Conservation (phyloP, 2,888 invertebrate species). For the Ophion obscuratus region DNA sequence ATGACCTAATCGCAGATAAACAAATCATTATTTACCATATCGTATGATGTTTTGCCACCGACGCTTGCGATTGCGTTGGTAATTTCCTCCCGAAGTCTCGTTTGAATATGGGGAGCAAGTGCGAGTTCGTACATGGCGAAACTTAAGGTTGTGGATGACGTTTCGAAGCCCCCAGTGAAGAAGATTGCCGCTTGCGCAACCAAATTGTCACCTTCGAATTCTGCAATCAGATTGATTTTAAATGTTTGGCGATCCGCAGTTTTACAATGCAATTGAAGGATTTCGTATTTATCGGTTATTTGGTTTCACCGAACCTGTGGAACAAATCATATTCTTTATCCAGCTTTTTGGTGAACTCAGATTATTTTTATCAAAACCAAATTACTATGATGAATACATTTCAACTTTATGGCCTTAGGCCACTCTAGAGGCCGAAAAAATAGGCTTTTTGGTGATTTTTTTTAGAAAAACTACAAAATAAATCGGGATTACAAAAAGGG, state of each 20-base stretch:
- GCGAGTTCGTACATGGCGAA: constrained; percentile 77
- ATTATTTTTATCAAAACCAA: background rate
- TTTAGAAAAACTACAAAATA: background rate
- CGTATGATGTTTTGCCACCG: constrained; percentile 75
- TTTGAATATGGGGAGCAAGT: constrained; percentile 72
- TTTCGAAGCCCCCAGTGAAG: constrained; percentile 79
- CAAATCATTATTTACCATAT: constrained; percentile 70
- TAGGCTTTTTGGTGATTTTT: too few relatives aligned
- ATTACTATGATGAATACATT: background rate
- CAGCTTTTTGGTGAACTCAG: background rate
- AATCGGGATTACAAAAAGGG: too few relatives aligned
- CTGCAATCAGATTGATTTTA: constrained; percentile 64
- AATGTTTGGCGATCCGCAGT: background rate
- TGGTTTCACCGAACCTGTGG: background rate
- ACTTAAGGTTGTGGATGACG: constrained; percentile 74
- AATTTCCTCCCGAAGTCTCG: constrained; percentile 73
- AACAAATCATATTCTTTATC: background rate
- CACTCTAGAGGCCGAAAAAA: too few relatives aligned
- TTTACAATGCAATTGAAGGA: background rate
- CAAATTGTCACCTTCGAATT: constrained; percentile 76
- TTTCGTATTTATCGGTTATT: too few relatives aligned
- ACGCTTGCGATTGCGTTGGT: constrained; percentile 64
- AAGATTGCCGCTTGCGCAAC: constrained; percentile 76
- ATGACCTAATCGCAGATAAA: background rate
- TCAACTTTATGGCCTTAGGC: background rate